phyloP scores from a whole-genome alignment of 2,113 vertebrate species.

The Pelecanus crispus region DNA sequence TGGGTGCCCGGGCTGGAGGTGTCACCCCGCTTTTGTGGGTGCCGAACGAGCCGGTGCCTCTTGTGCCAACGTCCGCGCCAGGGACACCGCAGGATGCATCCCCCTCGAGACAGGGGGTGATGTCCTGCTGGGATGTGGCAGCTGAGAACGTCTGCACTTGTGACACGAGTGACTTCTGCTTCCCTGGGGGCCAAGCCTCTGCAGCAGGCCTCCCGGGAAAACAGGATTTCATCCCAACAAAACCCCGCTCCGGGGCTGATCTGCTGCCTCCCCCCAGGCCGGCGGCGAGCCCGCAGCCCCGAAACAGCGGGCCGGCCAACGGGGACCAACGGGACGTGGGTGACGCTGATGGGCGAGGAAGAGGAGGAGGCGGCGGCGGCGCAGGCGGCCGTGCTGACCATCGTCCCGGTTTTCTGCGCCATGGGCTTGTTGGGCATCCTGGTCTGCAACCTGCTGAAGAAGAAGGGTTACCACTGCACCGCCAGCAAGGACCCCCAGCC shows the following conservation, averaged over 20 bases:
- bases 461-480: slow-evolving; percentile 88
- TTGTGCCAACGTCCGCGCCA: fast-evolving
- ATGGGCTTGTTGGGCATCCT: slow-evolving; percentile 92
- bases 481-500: slow-evolving; percentile 82
- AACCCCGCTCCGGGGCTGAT: not conserved
- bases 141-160: not conserved
- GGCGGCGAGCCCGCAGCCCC: slow-evolving; percentile 20
- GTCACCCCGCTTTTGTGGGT: not conserved
- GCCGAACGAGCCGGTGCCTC: not conserved
- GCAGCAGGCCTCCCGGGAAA: not conserved
- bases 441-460: slow-evolving; percentile 93
- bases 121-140: not conserved
- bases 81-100: fast-evolving
- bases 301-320: fast-evolving
- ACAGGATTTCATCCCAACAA: not conserved
- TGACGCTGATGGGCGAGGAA: not conserved
- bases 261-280: not conserved
- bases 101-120: not conserved
- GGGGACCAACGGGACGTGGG: not conserved
- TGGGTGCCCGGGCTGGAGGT: not conserved
- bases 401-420: slow-evolving; percentile 91
- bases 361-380: slow-evolving; percentile 76
- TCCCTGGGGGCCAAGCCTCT: not conserved
- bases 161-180: not conserved
- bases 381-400: slow-evolving; percentile 85